Percentiles rank a stretch among this genome's conserved stretches.
These are phyloP conservation scores for Pomacea canaliculata DNA, from an alignment of 2,888 invertebrate species.

Conservation along the genomic window DNA sequence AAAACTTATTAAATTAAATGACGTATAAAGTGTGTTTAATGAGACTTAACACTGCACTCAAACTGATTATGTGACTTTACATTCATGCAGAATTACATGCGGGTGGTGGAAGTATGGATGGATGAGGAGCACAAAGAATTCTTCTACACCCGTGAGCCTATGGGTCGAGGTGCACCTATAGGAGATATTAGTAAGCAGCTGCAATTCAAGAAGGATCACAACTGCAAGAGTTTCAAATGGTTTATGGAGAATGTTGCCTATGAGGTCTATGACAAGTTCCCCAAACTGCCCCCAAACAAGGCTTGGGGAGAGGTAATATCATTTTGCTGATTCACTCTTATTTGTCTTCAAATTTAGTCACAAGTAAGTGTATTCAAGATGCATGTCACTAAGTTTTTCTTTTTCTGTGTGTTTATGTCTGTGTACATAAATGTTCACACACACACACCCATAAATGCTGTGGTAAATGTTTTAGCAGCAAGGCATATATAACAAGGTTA, in stretches of 20 bases:
- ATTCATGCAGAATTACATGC: constrained; percentile 82
- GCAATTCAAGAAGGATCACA: constrained; percentile 82
- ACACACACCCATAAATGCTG: no score
- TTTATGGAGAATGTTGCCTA: constrained; percentile 92
- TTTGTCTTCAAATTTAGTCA: no score
- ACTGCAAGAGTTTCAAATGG: constrained; percentile 95
- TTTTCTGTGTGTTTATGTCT: no score
- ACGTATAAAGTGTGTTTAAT: no score
- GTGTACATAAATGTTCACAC: no score
- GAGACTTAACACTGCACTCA: no score
- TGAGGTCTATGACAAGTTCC: constrained; percentile 93
- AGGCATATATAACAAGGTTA: no score
- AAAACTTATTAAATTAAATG: no score
- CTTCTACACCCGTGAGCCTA: constrained; percentile 85
- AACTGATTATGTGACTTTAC: no score
- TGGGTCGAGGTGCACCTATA: constrained; percentile 53
- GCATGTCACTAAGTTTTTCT: no score
- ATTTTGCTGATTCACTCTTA: background rate
- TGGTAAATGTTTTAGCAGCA: no score
- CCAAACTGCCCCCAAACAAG: constrained; percentile 90
- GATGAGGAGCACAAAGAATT: constrained; percentile 95
- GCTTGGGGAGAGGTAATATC: constrained; percentile 87
- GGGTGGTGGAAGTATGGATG: constrained; percentile 98
- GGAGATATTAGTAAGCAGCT: constrained; percentile 78
- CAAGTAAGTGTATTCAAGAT: no score